Evolutionary conservation across 2,797 vertebrate species (phyloP), one percentile per base, ranked within the genome.

Genomic region (Hydrolagus colliei): DNA sequence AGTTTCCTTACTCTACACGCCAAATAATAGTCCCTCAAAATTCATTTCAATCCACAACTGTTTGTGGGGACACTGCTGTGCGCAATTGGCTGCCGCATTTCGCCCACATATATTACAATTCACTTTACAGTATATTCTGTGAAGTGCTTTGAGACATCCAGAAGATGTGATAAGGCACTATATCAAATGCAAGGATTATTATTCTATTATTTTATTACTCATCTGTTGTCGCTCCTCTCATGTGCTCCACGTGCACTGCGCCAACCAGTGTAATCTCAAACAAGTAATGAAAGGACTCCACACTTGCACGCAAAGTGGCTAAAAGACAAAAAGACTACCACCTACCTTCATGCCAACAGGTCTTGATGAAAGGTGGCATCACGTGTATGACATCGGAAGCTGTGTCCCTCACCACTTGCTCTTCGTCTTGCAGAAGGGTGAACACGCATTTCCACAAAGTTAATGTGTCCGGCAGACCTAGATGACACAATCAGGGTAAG

Each of bases 351-450:
- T 88, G 78, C 20, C 88, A 85, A 7, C 86, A 73, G 86, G 90
- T 52, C 85, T 91, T 87, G 86, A 91, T 79, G 92, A 91, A 18
- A 87, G 90, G 65, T 92, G 90, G 87, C 0, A 93, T 90, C 3
- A 91, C 89, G n/a, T 90, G 91, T 87, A 96, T 92, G 32, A 96
- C 95, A 87, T 96, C 95, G 0, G 96, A 92, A 27, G 95, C 96
- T 86, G 91, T 88, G 72, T 97, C 93, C 88, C 97, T 91, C 87
- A 98, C 92, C 0, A 93, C 93, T 88, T 93, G 92, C 87, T 98
- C 97, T 91, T 99, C 97, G 71, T 97, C 97, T 90, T 98, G 97
- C 86, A 98, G 93, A 87, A 99, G 94, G 0, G 89, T 91, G 86
- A 98, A 90, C 88, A 98, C 89, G 89, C 95, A 95, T 87, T 88